phyloP scores from a whole-genome alignment of 2,113 vertebrate species.

The Corythaixoides concolor region DNA sequence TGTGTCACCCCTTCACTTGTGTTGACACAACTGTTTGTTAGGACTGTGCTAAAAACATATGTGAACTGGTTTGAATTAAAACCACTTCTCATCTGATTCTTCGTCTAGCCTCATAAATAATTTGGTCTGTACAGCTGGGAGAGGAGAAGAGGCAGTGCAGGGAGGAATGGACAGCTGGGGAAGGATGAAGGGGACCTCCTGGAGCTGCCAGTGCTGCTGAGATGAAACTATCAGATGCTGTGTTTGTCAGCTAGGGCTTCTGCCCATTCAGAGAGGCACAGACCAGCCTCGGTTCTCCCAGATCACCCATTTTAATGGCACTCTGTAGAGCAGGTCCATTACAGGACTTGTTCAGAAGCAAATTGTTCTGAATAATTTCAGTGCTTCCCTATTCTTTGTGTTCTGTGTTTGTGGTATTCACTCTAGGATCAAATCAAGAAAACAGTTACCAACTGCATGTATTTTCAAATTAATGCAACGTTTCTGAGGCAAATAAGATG shows the following conservation, averaged over 20 bases:
- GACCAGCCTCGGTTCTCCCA: not conserved
- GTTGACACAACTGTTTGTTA: slow-evolving; percentile 12
- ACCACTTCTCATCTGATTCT: slow-evolving; percentile 20
- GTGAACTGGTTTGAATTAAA: slow-evolving; percentile 52
- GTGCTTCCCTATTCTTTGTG: not conserved
- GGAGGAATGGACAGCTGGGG: not conserved
- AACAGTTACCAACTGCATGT: not conserved
- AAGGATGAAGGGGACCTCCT: not conserved
- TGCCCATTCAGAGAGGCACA: not conserved
- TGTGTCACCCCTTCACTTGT: not conserved
- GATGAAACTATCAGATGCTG: not conserved
- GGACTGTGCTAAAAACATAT: not conserved
- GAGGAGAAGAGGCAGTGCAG: not conserved
- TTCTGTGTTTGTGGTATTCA: not conserved
- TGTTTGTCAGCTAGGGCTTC: not conserved
- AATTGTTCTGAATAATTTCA: not conserved
- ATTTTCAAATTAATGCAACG: not conserved
- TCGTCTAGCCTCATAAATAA: slow-evolving; percentile 21
- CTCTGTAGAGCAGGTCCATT: not conserved
- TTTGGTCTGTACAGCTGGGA: not conserved
- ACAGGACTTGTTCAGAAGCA: not conserved
- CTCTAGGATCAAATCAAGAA: not conserved
- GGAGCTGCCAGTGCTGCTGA: not conserved
- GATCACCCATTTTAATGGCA: not conserved
- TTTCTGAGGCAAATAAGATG: not conserved